A percentile compares a stretch with the other conserved stretches of the same genome.
Conservation (phyloP, 2,888 invertebrate genomes). For the Sphaerophoria taeniata region DNA sequence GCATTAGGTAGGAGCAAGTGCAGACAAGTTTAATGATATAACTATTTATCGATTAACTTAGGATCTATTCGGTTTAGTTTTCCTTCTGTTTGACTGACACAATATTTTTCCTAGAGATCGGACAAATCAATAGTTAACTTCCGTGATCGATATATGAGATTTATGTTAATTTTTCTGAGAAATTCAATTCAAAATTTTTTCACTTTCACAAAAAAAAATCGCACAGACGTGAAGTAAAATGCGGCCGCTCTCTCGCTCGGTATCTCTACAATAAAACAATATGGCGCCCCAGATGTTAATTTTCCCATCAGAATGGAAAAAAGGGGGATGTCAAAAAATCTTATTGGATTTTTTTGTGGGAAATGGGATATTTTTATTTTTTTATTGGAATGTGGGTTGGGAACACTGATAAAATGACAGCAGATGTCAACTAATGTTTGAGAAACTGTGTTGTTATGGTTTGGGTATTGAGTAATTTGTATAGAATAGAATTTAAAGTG, state of each 20-base stretch:
- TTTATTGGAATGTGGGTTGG: conserved; percentile 2
- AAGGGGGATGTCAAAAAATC: conserved; percentile 64
- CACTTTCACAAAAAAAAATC: conserved; percentile 67
- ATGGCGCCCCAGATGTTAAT: conserved; percentile 70
- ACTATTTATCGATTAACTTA: conserved; percentile 72
- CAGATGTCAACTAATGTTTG: conserved; percentile 28
- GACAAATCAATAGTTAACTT: conserved; percentile 9
- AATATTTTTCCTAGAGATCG: conserved; percentile 14
- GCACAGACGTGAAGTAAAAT: conserved; percentile 49
- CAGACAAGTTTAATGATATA: conserved; percentile 59
- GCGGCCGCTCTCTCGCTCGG: conserved; percentile 73
- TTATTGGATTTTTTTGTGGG: conserved; percentile 26
- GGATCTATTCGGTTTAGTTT: conserved; percentile 5
- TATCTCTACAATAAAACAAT: conserved; percentile 74
- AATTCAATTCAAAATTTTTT: conserved; percentile 53
- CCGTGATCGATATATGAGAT: conserved; percentile 11
- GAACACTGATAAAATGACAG: conserved; percentile 38
- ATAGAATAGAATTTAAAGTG: too few species aligned
- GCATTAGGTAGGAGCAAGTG: conserved; percentile 49
- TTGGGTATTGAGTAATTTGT: neutral
- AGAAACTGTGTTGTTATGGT: neutral
- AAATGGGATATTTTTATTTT: conserved; percentile 27
- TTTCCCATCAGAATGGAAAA: conserved; percentile 55
- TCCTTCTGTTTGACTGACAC: conserved; percentile 31
- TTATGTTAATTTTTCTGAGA: conserved; percentile 50